Evolutionary conservation across 2,888 invertebrate genomes (phyloP).

Genomic region (Synanthedon andrenaeformis): DNA sequence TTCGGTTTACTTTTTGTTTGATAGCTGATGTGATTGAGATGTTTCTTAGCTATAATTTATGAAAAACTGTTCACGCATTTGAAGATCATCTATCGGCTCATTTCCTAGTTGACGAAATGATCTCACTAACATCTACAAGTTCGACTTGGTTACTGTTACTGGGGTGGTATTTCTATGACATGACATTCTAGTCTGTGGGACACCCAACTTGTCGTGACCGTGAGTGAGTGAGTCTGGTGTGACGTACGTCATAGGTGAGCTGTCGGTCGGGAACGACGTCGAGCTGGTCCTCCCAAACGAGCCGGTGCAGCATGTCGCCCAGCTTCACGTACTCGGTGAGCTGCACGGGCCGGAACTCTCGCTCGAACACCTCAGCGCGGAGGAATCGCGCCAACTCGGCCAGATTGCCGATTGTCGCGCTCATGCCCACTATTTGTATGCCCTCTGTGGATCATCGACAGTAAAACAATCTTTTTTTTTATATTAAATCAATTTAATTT

Average conservation of each 20-base stretch:
- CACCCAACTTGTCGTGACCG: too few relatives aligned
- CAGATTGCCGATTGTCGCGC: constrained; percentile 95
- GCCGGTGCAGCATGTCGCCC: constrained; percentile 55
- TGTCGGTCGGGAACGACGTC: constrained; percentile 36
- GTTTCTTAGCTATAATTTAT: too few relatives aligned
- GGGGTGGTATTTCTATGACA: too few relatives aligned
- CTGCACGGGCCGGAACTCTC: constrained; percentile 90
- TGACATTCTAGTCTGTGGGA: background rate
- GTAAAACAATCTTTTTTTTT: background rate
- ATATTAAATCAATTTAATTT: too few relatives aligned
- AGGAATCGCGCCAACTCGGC: constrained; percentile 84
- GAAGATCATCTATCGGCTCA: too few relatives aligned
- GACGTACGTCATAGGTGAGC: constrained; percentile 40
- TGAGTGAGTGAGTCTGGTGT: too few relatives aligned
- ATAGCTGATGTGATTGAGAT: too few relatives aligned
- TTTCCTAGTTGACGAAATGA: too few relatives aligned
- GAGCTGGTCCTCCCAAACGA: constrained; percentile 28
- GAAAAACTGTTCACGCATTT: too few relatives aligned
- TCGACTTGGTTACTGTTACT: too few relatives aligned
- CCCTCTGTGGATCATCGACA: constrained; percentile 22
- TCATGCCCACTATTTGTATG: constrained; percentile 95
- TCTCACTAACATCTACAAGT: too few relatives aligned
- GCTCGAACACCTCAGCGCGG: constrained; percentile 82
- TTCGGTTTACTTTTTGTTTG: too few relatives aligned
- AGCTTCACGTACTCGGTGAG: constrained; percentile 87